A percentile compares a stretch with the other conserved stretches of the same genome.
Conservation (phyloP, 92 coral and sea anemone genomes). For the Epizoanthus scotinus region DNA sequence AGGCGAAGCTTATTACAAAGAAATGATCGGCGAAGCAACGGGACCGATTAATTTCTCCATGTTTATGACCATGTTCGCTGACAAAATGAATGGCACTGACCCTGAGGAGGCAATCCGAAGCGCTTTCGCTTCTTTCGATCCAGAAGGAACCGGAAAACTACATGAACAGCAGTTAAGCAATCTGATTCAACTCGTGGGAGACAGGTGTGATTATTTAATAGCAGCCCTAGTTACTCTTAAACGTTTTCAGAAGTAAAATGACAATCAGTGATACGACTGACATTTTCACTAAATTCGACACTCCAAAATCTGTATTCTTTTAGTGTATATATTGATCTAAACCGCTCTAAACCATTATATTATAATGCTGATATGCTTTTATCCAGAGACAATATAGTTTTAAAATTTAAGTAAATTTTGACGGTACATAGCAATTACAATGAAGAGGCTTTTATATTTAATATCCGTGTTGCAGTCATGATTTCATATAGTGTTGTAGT, state of each 20-base stretch:
- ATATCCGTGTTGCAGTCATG: too few species aligned
- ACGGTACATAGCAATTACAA: too few species aligned
- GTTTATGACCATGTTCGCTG: constrained; percentile 92
- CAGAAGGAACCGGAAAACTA: constrained; percentile 66
- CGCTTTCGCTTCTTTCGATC: constrained; percentile 86
- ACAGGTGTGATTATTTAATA: constrained; percentile 54
- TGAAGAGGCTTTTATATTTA: too few species aligned
- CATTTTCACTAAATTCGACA: too few species aligned
- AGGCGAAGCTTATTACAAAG: constrained; percentile 62
- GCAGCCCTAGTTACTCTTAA: not conserved
- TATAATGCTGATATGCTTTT: too few species aligned
- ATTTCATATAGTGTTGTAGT: too few species aligned
- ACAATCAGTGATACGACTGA: too few species aligned
- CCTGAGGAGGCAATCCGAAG: constrained; percentile 91
- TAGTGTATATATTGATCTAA: too few species aligned
- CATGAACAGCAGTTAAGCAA: constrained; percentile 72
- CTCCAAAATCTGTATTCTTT: too few species aligned
- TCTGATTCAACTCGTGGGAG: constrained; percentile 74
- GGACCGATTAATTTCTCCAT: constrained; percentile 93
- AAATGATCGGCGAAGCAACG: constrained; percentile 81
- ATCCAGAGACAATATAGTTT: too few species aligned
- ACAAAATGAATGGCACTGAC: constrained; percentile 91
- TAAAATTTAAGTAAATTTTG: too few species aligned
- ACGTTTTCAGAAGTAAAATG: not conserved
- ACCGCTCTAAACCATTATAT: too few species aligned